Base-by-base conservation (phyloP, 2,797 vertebrate species). In the Danionella dracula region DNA sequence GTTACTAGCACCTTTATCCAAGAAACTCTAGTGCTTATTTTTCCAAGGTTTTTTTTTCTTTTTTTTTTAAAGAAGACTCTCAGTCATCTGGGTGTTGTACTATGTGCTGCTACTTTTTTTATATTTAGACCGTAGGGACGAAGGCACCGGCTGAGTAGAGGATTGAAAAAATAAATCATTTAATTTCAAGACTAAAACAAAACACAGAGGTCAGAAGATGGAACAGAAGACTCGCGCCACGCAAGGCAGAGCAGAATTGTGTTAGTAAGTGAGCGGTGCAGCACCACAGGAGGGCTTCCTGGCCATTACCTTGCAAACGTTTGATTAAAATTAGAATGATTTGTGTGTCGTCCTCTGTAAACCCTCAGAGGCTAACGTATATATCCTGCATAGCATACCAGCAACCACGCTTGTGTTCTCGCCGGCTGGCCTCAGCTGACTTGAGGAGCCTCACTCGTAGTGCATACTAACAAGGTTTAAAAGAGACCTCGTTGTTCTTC, bases 381-480 rank as follows among this genome's bases (percentile, higher is more conserved):
- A 45, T 54, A 12, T 32, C 15, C 44, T 13, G 35, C 13, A 15
- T 35, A 29, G 17, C 45, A 51, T 63, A 63, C 58, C 68, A 49
- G 63, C 46, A 63, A 46, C 16, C 53, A 27, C 32, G 17, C 38
- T 68, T 71, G n/a, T 70, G 58, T 67, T 63, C 31, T 38, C 46
- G 50, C 50, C 16, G 44, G 44, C 27, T 49, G 40, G 67, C 49
- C 71, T 48, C 19, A 5, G 50, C 51, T 44, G 66, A 60, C 44
- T 56, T 44, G 19, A 44, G 62, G 34, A 54, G 15, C 35, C 37
- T 56, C 16, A 5, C 31, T 55, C 42, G 12, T 44, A 45, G 49
- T 70, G 75, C 57, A 77, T 77, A 74, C 75, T 72, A 66, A 72
- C 37, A 34, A 59, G 55, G 16, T 23, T 20, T 16, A 12, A 32